Evolutionary conservation across 2,888 invertebrate genomes (phyloP).

Genomic region (Agrenia bidenticulata): DNA sequence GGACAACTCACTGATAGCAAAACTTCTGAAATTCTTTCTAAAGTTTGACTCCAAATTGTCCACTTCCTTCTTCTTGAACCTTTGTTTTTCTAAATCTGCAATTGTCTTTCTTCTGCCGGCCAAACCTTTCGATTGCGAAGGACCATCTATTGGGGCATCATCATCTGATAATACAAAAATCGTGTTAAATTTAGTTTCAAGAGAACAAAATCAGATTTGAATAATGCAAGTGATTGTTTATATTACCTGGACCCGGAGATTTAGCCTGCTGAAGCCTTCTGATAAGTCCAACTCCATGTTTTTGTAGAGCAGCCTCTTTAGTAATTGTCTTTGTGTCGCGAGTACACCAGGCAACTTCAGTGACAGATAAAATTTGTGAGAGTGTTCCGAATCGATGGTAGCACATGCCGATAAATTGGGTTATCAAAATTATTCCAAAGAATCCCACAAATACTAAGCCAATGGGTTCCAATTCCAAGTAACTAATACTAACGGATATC

Average conservation of each 20-base stretch:
- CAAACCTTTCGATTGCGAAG: background rate
- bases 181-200: too few species aligned
- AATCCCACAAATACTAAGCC: constrained; percentile 54
- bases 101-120: constrained; percentile 37
- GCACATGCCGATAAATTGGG: constrained; percentile 49
- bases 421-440: constrained; percentile 43
- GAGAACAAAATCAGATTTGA: too few species aligned
- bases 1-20: constrained; percentile 21
- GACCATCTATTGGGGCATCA: background rate
- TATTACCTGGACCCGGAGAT: constrained; percentile 18
- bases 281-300: constrained; percentile 40
- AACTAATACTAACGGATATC: constrained; percentile 15
- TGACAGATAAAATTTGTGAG: constrained; percentile 46
- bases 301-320: constrained; percentile 28
- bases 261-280: constrained; percentile 32
- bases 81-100: constrained; percentile 24
- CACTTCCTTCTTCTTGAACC: constrained; percentile 13
- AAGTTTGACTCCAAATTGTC: constrained; percentile 27
- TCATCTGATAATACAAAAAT: too few species aligned
- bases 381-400: constrained; percentile 48
- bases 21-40: constrained; percentile 25
- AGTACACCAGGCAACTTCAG: constrained; percentile 37
- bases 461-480: constrained; percentile 58
- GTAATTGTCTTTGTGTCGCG: constrained; percentile 27
- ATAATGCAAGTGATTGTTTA: background rate